Evolutionary conservation across 2,888 invertebrate genomes (phyloP).

Genomic region (Epicampocera succincta): DNA sequence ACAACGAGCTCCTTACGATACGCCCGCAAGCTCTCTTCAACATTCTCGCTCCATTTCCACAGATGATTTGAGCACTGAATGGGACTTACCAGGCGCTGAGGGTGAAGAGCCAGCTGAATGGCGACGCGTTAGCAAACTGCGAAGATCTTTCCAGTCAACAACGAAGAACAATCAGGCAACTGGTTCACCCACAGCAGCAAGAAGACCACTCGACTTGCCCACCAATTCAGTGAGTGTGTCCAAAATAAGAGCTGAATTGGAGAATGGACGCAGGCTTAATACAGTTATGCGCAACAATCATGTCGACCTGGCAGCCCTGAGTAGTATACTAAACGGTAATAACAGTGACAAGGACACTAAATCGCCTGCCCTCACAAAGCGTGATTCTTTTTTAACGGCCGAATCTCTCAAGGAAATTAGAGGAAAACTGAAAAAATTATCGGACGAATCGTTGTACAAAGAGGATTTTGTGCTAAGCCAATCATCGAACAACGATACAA

Average conservation of each 20-base stretch:
- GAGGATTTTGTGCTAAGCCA: conserved; percentile 78
- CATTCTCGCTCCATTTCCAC: conserved; percentile 82
- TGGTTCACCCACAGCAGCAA: conserved; percentile 29
- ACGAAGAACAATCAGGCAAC: conserved; percentile 22
- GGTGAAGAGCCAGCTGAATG: conserved; percentile 84
- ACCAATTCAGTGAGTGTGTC: conserved; percentile 83
- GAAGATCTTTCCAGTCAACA: conserved; percentile 85
- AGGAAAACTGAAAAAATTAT: conserved; percentile 83
- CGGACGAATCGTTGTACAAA: conserved; percentile 82
- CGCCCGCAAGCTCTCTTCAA: conserved; percentile 70
- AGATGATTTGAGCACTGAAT: conserved; percentile 82
- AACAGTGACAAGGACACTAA: conserved; percentile 34
- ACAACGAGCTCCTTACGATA: conserved; percentile 75
- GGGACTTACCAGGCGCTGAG: conserved; percentile 74
- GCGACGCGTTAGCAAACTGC: conserved; percentile 85
- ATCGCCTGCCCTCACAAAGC: conserved; percentile 72
- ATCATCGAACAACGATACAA: conserved; percentile 56
- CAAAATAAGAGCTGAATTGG: conserved; percentile 83
- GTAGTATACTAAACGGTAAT: conserved; percentile 81
- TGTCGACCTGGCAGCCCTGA: conserved; percentile 83
- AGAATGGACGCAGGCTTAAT: conserved; percentile 83
- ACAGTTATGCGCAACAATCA: conserved; percentile 83
- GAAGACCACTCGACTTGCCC: conserved; percentile 81
- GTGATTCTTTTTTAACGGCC: conserved; percentile 83
- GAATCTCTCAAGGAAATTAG: conserved; percentile 85